A percentile compares a stretch with the other conserved stretches of the same genome.
Conservation (phyloP, 2,113 vertebrate genomes). For the Chelonoidis abingdonii region DNA sequence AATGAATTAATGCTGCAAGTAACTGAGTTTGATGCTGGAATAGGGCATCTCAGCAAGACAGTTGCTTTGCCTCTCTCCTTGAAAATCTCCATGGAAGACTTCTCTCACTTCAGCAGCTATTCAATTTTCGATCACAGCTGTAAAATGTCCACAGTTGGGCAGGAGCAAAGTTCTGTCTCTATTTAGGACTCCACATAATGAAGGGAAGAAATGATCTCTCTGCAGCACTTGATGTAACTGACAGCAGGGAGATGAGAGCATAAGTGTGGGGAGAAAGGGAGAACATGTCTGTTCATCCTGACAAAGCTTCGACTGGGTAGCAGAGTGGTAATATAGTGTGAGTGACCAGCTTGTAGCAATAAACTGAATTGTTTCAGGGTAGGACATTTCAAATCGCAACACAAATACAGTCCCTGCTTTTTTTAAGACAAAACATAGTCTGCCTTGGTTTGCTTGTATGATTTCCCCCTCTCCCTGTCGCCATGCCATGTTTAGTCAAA, state of each 20-base stretch:
- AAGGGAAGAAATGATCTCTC: rapidly evolving
- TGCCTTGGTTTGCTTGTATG: neutral
- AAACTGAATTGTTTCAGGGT: rapidly evolving
- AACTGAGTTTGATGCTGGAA: rapidly evolving
- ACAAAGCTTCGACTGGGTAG: rapidly evolving
- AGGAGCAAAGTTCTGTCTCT: neutral
- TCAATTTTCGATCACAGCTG: neutral
- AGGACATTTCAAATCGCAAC: neutral
- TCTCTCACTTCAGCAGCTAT: rapidly evolving
- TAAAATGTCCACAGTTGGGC: neutral
- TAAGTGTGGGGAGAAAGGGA: neutral
- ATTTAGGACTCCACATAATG: rapidly evolving
- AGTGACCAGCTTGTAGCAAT: neutral
- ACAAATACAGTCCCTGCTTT: rapidly evolving
- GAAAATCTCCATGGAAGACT: rapidly evolving
- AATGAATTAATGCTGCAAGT: rapidly evolving
- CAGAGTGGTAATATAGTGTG: rapidly evolving
- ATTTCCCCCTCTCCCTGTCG: neutral
- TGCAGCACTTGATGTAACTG: neutral
- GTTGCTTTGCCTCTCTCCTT: neutral
- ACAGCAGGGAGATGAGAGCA: rapidly evolving
- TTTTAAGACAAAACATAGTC: neutral
- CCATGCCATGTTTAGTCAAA: rapidly evolving
- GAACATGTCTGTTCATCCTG: rapidly evolving
- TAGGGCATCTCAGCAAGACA: rapidly evolving